Base-by-base conservation (phyloP, 2,888 invertebrate genomes). In the Timandra comae region DNA sequence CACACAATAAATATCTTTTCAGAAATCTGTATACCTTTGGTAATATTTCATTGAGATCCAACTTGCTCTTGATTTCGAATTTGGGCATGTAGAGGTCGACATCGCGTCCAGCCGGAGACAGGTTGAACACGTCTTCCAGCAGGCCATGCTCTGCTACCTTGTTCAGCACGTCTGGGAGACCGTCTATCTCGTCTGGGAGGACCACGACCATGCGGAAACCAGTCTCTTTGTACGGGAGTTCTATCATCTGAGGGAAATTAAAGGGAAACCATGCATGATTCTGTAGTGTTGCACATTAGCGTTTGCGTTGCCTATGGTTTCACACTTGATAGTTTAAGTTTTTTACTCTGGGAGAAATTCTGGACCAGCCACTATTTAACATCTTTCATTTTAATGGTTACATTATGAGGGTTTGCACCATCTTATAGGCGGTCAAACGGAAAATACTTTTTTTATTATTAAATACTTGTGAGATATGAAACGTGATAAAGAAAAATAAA, bases 181-280 rank as follows among this genome's bases (percentile, higher is more conserved):
- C 74, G 19, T 74, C 63, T 1, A 66, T 30, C 27, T 65, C 54
- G 26, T 71, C 40, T 0, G 75, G 72, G 3, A 74, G 54, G 2
- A 71, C 55, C 1, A 74, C 38, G 3, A 74, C 54, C 71, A 74
- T 74, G 7, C 74, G 72, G 58, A 72, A 73, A 2, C 61, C 58
- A 0, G 2, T 12, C 32, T 73, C 71, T 45, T 70, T 57, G 52
- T 74, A 74, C 0, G 75, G 73, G 5, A 74, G 53, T 36, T 74
- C 74, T 7, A 73, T 32, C 56, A 74, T 30, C 74, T 74, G 52
- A 5, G 34, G 40, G n/a, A n/a, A n/a, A n/a, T n/a, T n/a, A n/a
- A n/a, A n/a, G n/a, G n/a, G n/a, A n/a, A n/a, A n/a, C n/a, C n/a
- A n/a, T n/a, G n/a, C n/a, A n/a, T n/a, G n/a, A n/a, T n/a, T n/a